These are phyloP conservation scores for Cerastis leucographa DNA, from an alignment of 2,888 invertebrate genomes.

Conservation along the genomic window DNA sequence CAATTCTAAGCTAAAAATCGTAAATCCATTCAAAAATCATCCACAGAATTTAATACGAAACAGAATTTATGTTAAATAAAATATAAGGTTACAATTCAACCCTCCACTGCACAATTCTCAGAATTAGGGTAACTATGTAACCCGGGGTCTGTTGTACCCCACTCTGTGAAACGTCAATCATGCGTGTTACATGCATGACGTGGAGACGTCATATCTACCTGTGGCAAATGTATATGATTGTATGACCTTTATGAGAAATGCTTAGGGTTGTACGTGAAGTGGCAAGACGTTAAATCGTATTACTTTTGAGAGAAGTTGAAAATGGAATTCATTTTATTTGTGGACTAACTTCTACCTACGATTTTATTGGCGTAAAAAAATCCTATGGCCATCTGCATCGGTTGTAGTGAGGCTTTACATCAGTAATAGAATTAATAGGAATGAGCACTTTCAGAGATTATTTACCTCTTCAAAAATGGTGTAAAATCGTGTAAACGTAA, in stretches of 20 bases:
- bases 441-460: too few species aligned
- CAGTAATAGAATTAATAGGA: too few species aligned
- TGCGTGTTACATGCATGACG: constrained; percentile 51
- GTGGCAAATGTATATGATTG: constrained; percentile 48
- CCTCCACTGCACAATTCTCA: constrained; percentile 48
- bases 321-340: neutral
- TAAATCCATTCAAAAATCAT: neutral
- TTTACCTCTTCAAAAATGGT: too few species aligned
- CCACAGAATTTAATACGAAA: constrained; percentile 18
- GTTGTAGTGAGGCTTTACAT: too few species aligned
- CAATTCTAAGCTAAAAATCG: neutral
- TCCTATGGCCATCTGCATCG: too few species aligned
- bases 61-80: constrained; percentile 14
- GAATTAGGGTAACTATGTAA: constrained; percentile 44
- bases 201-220: constrained; percentile 51
- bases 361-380: too few species aligned
- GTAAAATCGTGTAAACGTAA: too few species aligned
- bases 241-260: constrained; percentile 43
- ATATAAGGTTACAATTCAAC: constrained; percentile 42
- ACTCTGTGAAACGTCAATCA: constrained; percentile 60
- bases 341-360: too few species aligned
- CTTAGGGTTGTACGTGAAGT: constrained; percentile 1
- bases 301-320: neutral
- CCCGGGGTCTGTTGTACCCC: constrained; percentile 55
- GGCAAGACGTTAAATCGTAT: neutral